Base-by-base conservation (phyloP, 1,140 invertebrate species). In the Atta cephalotes region DNA sequence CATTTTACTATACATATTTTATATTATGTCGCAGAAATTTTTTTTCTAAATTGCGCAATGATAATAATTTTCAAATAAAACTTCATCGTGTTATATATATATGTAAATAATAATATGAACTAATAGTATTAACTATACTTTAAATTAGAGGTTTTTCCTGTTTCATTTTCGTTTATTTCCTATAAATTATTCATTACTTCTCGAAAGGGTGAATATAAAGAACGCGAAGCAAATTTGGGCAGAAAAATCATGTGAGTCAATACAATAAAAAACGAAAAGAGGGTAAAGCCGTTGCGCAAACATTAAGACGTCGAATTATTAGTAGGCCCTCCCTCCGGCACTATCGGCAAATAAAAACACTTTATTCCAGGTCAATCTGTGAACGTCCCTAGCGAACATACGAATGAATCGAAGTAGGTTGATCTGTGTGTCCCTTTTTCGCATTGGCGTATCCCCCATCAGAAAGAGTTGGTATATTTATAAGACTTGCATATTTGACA, bases 321-420 rank as follows among this genome's bases (percentile, higher is more conserved):
- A 90, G 91, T 62, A 77, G 86, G 85, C 65, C 72, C 85, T 87
- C 79, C 84, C 91, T 88, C 80, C 62, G 84, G 63, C 89, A 68
- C 84, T 80, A 87, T 91, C 88, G 85, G 85, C 89, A 93, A 93
- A 91, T 90, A 92, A 90, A 92, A 93, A 92, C 91, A 92, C 88
- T 93, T 92, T 92, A 92, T 87, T 86, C 79, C 78, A 86, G 78
- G 86, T 79, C 90, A 89, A 92, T 92, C 84, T 51, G 66, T 51
- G 51, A 88, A 80, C 68, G 79, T 70, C 85, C 86, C 81, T 39
- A 78, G 60, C 70, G 51, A 65, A 78, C 63, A 53, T 65, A 60
- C 39, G 63, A 82, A 87, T 71, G 62, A 87, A 89, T 87, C 78
- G 65, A 66, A 16, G 49, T 60, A 81, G n/a, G 65, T 56, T 84